These are phyloP conservation scores for Channa striata DNA, from an alignment of 2,797 vertebrate species.

Conservation along the genomic window DNA sequence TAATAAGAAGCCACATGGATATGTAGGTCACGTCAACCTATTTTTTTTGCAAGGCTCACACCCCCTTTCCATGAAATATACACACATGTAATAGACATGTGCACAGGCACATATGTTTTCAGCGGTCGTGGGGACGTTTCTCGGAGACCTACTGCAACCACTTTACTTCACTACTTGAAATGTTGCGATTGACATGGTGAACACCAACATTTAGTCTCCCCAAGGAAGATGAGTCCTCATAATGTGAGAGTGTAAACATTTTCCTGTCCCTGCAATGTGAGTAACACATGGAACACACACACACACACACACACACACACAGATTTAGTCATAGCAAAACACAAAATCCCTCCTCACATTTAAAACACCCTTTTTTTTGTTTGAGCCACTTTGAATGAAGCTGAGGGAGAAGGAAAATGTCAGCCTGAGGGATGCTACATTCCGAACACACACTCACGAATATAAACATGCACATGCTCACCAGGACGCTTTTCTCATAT, in stretches of 20 bases:
- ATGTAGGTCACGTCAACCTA: constrained; percentile 86
- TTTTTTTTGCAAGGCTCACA: constrained; percentile 76
- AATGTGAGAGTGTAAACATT: too few relatives aligned
- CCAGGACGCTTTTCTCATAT: constrained; percentile 55
- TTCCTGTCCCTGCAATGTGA: too few relatives aligned
- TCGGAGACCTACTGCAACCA: too few relatives aligned
- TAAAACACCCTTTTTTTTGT: constrained; percentile 63
- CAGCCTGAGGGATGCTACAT: constrained; percentile 48
- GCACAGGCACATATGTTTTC: constrained; percentile 11
- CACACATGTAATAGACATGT: constrained; percentile 38
- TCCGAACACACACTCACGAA: constrained; percentile 37
- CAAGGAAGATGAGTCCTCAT: too few relatives aligned
- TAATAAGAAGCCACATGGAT: constrained; percentile 82
- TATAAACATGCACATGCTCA: constrained; percentile 31
- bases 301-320: constrained; percentile 28
- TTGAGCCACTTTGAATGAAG: constrained; percentile 63
- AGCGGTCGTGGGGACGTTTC: too few relatives aligned
- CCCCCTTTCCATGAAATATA: constrained; percentile 55
- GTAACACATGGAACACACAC: constrained; percentile 11
- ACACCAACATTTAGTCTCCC: too few relatives aligned
- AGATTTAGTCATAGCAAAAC: constrained; percentile 33
- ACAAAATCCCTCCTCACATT: constrained; percentile 39
- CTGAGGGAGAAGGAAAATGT: constrained; percentile 36
- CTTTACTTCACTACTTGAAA: too few relatives aligned
- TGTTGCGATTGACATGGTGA: too few relatives aligned